Base-by-base conservation (phyloP, 2,888 invertebrate species). In the Nomada fabriciana region DNA sequence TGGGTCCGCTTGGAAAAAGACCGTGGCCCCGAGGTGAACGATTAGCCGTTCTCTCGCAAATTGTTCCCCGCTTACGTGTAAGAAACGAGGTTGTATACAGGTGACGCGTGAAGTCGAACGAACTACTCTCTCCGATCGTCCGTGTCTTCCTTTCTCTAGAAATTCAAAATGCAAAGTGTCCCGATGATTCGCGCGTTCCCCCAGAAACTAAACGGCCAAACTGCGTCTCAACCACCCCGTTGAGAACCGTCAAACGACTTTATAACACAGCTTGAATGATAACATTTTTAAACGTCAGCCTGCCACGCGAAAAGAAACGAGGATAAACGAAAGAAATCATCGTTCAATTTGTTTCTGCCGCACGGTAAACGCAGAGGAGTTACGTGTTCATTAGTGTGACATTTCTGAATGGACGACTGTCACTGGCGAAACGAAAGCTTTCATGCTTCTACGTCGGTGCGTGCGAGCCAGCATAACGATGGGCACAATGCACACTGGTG, bases 401-500 rank as follows among this genome's bases (percentile, higher is more conserved):
- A 47, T 47, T 15, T 23, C 57, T 23, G 57, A 57, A 55, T 55
- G 20, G 11, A 47, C 47, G 60, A 76, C 83, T 72, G 69, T 86
- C 79, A 42, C 73, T 60, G 53, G 70, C 67, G 59, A 84, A 84
- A 86, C 70, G 87, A 86, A 84, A 82, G 87, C 87, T 60, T 61
- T 29, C 36, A n/a, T 52, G 68, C 23, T 68, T 65, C 59, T 29
- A 69, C 69, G 70, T 36, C 55, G 75, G 47, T 67, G 77, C 74
- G 72, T 76, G 79, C 61, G 69, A 82, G 88, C 73, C 60, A 68
- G 82, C 82, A 81, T 84, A 86, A 89, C 86, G 86, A 88, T 78
- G 83, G 80, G 87, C 85, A 90, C 87, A 90, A 90, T 90, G 84
- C 83, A 77, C 75, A 76, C 74, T 76, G 90, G 90, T 90, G 90